Percentiles rank a stretch among this genome's conserved stretches.
phyloP scores from a whole-genome alignment of 2,888 invertebrate species.

The Ceratothoa steindachneri region DNA sequence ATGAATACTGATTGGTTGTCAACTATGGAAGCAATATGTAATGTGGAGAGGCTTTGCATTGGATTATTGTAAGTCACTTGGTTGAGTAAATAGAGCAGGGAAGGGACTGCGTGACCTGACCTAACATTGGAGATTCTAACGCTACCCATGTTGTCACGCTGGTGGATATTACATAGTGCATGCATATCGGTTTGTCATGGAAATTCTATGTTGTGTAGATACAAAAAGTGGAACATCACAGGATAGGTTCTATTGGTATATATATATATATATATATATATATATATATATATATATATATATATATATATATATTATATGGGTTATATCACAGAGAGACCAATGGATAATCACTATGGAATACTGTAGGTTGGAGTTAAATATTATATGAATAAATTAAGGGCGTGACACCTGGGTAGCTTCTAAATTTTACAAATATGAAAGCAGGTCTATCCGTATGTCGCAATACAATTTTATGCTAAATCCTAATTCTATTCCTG shows the following conservation, averaged over 20 bases:
- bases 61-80: too few species aligned
- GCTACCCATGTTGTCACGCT: not conserved
- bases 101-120: too few species aligned
- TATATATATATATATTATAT: not conserved
- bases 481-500: not conserved
- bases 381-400: not conserved
- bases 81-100: too few species aligned
- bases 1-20: not conserved
- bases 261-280: too few species aligned
- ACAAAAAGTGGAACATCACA: not conserved
- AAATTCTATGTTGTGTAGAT: not conserved
- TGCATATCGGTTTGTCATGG: slow-evolving; percentile 3
- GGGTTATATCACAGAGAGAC: slow-evolving; percentile 2
- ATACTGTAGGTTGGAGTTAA: not conserved
- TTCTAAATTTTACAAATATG: not conserved
- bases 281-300: too few species aligned
- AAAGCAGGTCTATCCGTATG: not conserved
- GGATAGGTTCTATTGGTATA: slow-evolving; percentile 2
- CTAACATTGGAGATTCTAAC: not conserved
- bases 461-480: not conserved
- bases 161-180: not conserved
- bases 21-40: not conserved
- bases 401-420: not conserved
- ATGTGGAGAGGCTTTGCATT: too few species aligned
- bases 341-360: not conserved